Evolutionary conservation across 2,797 vertebrate genomes (phyloP).

Genomic region (Percopsis omiscomaycus): DNA sequence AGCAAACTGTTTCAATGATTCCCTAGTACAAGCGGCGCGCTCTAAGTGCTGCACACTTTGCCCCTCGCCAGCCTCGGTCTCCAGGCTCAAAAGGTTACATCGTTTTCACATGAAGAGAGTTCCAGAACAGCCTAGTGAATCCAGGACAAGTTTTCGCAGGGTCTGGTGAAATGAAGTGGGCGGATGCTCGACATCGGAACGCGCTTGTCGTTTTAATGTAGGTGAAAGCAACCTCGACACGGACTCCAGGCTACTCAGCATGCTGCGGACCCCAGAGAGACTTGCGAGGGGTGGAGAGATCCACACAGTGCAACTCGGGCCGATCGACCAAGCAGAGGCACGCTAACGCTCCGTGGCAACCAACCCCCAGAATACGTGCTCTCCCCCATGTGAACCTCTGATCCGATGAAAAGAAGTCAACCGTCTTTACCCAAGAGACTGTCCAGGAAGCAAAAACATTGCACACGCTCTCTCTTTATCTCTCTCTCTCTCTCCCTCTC

Average conservation of each 20-base stretch:
- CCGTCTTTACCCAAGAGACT: constrained; percentile 24
- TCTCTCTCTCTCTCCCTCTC: constrained; percentile 1
- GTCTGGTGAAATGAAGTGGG: constrained; percentile 10
- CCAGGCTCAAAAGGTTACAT: constrained; percentile 50
- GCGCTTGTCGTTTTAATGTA: constrained; percentile 32
- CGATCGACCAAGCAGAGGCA: constrained; percentile 30
- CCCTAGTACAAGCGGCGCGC: constrained; percentile 10
- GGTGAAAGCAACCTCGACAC: constrained; percentile 37
- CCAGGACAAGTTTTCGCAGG: background rate
- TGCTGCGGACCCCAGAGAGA: constrained; percentile 34
- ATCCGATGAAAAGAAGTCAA: constrained; percentile 47
- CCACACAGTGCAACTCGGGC: constrained; percentile 19
- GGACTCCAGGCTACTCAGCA: constrained; percentile 15
- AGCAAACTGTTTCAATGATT: constrained; percentile 14
- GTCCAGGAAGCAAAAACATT: constrained; percentile 7
- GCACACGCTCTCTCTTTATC: background rate
- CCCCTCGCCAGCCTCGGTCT: constrained; percentile 41
- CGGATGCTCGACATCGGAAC: constrained; percentile 26
- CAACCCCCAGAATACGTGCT: no score
- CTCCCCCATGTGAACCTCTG: constrained; percentile 6
- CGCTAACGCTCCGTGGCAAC: constrained; percentile 4
- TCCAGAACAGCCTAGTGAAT: constrained; percentile 15
- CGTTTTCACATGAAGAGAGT: constrained; percentile 22
- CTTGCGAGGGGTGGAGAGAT: constrained; percentile 39
- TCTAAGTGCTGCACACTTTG: constrained; percentile 17